Base-by-base conservation (phyloP, 1,140 invertebrate genomes). In the Holotrichia oblita region DNA sequence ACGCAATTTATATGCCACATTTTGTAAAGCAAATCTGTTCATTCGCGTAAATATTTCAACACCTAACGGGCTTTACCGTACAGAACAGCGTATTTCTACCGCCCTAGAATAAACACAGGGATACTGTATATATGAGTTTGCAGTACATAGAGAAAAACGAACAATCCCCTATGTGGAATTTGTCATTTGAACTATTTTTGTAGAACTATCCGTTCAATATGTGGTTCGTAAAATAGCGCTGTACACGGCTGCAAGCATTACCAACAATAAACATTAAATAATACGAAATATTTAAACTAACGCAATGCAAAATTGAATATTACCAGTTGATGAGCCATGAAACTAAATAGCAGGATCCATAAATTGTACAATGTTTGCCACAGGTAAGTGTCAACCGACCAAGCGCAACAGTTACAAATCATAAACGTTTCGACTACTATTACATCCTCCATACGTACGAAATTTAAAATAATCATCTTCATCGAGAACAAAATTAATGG, bases 1-100 rank as follows among this genome's bases (percentile, higher is more conserved):
- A 14, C 22, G 61, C 61, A 69, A 69, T 69, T 69, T 69, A 69
- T 69, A 69, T 69, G 61, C 61, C 61, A 69, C 61, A 69, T 24
- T 69, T 34, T 69, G 61, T 34, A 34, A 69, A 69, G 20, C 61
- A 69, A 69, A 69, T 69, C 61, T 69, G 61, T 27, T 20, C 61
- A 27, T 27, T 69, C 27, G 61, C 61, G 20, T 69, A 34, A 69
- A 69, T 69, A 69, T 69, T 69, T 69, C 20, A 69, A 27, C 61
- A 24, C 61, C 61, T 69, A 69, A 10, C 48, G 48, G 48, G 48
- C 14, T 55, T 55, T 55, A 27, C 20, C 20, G 20, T 0, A 69
- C 17, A 27, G 61, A 34, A 6, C 17, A n/a, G 20, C 61, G 22
- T 27, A 55, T 69, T 69, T 69, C 8, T 69, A 69, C 20, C 22